Conservation (phyloP, 2,888 invertebrate genomes). For the Hetaerina titia region DNA sequence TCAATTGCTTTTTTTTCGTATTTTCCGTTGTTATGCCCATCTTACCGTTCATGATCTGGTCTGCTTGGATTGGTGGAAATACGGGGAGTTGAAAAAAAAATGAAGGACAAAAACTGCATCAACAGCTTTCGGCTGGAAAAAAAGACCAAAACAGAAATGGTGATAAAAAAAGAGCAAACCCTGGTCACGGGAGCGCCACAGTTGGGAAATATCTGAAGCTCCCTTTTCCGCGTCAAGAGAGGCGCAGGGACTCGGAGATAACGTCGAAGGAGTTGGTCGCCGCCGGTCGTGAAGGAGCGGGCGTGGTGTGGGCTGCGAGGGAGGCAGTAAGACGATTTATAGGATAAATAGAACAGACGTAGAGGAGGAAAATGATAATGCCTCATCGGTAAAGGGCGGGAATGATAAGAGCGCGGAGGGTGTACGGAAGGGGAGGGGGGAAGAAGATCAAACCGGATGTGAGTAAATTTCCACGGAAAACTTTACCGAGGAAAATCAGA, state of each 20-base stretch:
- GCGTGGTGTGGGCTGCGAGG: neutral
- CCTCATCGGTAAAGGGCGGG: neutral
- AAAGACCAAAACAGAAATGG: neutral
- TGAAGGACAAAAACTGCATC: neutral
- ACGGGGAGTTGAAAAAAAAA: neutral
- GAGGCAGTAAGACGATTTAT: neutral
- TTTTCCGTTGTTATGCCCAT: too few relatives aligned
- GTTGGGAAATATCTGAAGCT: neutral
- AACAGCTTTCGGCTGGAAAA: neutral
- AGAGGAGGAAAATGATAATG: neutral
- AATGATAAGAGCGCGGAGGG: neutral
- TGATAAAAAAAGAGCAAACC: neutral
- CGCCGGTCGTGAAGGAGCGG: neutral
- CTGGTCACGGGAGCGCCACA: slow-evolving; percentile 12
- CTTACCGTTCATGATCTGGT: neutral
- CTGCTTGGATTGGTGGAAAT: neutral
- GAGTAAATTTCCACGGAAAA: neutral
- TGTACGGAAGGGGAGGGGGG: neutral
- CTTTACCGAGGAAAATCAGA: too few relatives aligned
- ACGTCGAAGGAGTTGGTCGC: neutral
- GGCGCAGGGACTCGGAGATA: neutral
- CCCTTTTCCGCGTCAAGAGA: neutral
- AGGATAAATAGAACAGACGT: neutral
- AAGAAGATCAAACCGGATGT: too few relatives aligned
- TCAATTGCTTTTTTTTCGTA: neutral